Base-by-base conservation (phyloP, 2,797 vertebrate species). In the Spheniscus humboldti region DNA sequence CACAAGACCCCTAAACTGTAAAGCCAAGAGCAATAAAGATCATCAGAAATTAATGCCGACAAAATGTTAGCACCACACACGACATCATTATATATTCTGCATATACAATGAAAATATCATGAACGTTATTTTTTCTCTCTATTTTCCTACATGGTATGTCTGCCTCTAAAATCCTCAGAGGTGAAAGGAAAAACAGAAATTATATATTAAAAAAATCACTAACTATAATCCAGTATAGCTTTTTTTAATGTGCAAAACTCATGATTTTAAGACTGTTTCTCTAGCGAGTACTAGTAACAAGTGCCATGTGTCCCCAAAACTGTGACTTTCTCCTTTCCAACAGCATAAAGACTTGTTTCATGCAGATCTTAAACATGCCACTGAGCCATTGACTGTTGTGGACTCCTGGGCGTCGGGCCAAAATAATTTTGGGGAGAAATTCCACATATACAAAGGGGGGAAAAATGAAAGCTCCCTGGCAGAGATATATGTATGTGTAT, bases 381-480 rank as follows among this genome's bases (percentile, higher is more conserved):
- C 72, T 68, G 53, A 9, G 9, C 27, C 57, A 73, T 13, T 82
- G 67, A 80, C 60, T 84, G 55, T 15, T 87, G 62, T 50, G 47
- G 66, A 67, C 67, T 92, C 71, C 73, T 76, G 86, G 88, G 83
- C 77, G 73, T 8, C 3, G 2, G 35, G 77, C 68, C 73, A 96
- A 92, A 90, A 87, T 72, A 92, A 63, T 94, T 50, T 94, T 7
- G 69, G 92, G 86, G 55, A 93, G 57, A 95, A 93, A 95, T 93
- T 88, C 47, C 66, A 81, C 23, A 68, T 66, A 81, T 8, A 24
- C 62, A 82, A 92, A 20, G 13, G 9, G 7, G 2, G 2, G 6
- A 12, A 15, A 48, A 69, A 43, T 41, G 9, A 90, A 90, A 73
- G 20, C 20, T 90, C 68, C 18, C 73, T 93, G 71, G 50, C 47